Conservation (phyloP, 2,113 vertebrate genomes). For the Coturnix japonica region DNA sequence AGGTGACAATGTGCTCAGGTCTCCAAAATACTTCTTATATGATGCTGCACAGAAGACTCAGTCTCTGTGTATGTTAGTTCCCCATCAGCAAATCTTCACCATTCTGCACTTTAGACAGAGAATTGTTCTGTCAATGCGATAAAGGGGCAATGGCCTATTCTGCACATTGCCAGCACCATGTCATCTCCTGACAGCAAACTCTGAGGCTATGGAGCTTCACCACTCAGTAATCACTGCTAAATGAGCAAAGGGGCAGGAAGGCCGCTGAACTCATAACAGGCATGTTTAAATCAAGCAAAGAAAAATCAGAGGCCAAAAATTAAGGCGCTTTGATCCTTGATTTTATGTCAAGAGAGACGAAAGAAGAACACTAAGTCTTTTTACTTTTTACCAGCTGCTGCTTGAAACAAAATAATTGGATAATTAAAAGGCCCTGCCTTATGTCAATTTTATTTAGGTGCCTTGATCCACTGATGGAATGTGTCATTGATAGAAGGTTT, state of each 20-base stretch:
- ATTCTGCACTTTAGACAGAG: background rate
- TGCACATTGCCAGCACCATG: background rate
- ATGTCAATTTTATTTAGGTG: slow-evolving; percentile 76
- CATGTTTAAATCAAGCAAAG: slow-evolving; percentile 59
- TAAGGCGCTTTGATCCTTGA: slow-evolving; percentile 73
- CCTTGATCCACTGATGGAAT: slow-evolving; percentile 76
- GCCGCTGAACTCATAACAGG: slow-evolving; percentile 61
- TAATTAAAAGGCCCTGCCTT: slow-evolving; percentile 78
- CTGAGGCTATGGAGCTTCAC: background rate
- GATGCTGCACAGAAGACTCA: background rate
- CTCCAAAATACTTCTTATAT: background rate
- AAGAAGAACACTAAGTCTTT: slow-evolving; percentile 68
- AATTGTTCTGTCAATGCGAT: background rate
- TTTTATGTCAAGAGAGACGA: slow-evolving; percentile 71
- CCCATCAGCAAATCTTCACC: background rate
- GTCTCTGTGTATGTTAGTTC: background rate
- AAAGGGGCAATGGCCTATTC: background rate
- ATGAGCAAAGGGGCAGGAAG: slow-evolving; percentile 48
- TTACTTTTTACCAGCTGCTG: slow-evolving; percentile 71
- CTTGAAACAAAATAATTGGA: slow-evolving; percentile 78
- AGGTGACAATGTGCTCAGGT: background rate
- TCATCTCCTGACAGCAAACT: background rate
- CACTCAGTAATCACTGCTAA: slow-evolving; percentile 50
- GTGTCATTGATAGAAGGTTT: slow-evolving; percentile 70
- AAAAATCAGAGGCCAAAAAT: slow-evolving; percentile 68